A percentile compares a stretch with the other conserved stretches of the same genome.
These are phyloP conservation scores for Caloenas nicobarica DNA, from an alignment of 2,113 vertebrate genomes.

Conservation along the genomic window DNA sequence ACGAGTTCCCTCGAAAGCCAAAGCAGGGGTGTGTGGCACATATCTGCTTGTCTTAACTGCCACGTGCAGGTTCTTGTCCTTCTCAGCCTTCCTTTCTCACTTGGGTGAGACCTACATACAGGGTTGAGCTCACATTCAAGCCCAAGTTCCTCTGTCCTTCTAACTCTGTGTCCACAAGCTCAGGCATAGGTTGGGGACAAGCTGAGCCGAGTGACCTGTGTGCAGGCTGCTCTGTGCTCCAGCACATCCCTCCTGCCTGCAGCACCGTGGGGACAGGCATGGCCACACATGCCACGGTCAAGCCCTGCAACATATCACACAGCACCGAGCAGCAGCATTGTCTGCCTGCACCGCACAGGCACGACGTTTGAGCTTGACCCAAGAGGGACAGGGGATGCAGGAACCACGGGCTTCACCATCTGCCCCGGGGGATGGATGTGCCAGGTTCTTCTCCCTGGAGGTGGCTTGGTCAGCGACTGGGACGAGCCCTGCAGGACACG, in stretches of 20 bases:
- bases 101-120: not conserved
- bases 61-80: not conserved
- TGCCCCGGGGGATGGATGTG: accelerated
- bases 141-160: not conserved
- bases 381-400: not conserved
- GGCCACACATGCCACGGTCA: not conserved
- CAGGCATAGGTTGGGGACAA: not conserved
- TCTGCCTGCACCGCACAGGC: not conserved
- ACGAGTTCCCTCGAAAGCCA: not conserved
- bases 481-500: not conserved
- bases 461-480: not conserved
- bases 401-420: not conserved
- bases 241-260: not conserved
- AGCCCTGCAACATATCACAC: not conserved
- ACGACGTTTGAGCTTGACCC: not conserved
- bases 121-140: not conserved
- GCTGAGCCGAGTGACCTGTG: not conserved
- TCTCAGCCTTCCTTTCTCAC: not conserved
- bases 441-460: not conserved
- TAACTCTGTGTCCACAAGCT: not conserved
- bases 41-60: not conserved
- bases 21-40: not conserved
- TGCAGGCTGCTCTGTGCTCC: not conserved
- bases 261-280: accelerated
- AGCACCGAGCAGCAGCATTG: not conserved